A percentile compares a stretch with the other conserved stretches of the same genome.
These are phyloP conservation scores for Hydrotaea diabolus DNA, from an alignment of 2,888 invertebrate species.

Conservation along the genomic window DNA sequence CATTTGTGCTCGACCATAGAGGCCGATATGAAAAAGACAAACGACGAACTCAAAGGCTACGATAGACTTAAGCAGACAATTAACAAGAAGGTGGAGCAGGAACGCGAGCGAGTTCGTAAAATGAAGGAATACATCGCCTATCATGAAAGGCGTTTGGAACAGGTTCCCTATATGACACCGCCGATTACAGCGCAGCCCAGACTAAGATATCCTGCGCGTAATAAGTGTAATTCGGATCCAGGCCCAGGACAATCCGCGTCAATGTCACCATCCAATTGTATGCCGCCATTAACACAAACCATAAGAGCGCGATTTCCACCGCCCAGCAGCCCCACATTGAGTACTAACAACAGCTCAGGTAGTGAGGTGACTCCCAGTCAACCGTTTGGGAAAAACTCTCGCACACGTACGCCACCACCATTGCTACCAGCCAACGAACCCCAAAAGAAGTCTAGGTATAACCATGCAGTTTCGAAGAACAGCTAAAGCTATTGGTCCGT, in stretches of 20 bases:
- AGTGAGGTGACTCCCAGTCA: neutral
- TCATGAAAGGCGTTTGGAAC: slow-evolving; percentile 64
- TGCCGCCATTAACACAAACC: slow-evolving; percentile 43
- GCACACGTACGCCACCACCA: slow-evolving; percentile 52
- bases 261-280: neutral
- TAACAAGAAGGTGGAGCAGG: slow-evolving; percentile 28
- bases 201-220: slow-evolving; percentile 10
- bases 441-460: neutral
- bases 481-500: no score
- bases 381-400: slow-evolving; percentile 3
- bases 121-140: slow-evolving; percentile 65
- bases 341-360: slow-evolving; percentile 45
- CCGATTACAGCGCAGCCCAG: slow-evolving; percentile 47
- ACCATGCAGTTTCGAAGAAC: neutral
- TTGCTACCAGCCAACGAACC: slow-evolving; percentile 44
- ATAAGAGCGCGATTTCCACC: slow-evolving; percentile 44
- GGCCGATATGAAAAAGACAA: slow-evolving; percentile 24
- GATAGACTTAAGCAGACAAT: slow-evolving; percentile 43
- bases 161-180: slow-evolving; percentile 47
- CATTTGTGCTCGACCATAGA: slow-evolving; percentile 45
- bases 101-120: slow-evolving; percentile 64
- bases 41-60: slow-evolving; percentile 32
- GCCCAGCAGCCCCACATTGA: slow-evolving; percentile 56
- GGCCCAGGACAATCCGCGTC: neutral
- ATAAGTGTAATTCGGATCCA: neutral